Evolutionary conservation across 1,140 invertebrate species (phyloP).

Genomic region (Musca vetustissima): DNA sequence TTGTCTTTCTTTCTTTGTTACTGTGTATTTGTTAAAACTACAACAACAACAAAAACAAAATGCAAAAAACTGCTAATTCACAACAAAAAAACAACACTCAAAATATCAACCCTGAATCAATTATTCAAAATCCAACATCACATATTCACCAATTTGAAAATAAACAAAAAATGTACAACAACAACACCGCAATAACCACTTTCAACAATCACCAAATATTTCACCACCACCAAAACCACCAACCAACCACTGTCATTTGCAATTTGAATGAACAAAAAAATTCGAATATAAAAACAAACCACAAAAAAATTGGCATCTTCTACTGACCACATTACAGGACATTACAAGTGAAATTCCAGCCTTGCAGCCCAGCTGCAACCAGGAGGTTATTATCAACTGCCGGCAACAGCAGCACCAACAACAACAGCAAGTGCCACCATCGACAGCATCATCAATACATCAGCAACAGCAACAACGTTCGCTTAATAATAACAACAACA

Average conservation of each 20-base stretch:
- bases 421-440: conserved; percentile 33
- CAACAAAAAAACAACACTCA: neutral
- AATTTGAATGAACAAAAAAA: conserved; percentile 30
- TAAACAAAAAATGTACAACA: too few relatives aligned
- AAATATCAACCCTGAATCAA: neutral
- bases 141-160: too few relatives aligned
- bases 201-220: conserved; percentile 1
- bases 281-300: conserved; percentile 25
- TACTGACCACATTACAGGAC: conserved; percentile 20
- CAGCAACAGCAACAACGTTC: conserved; percentile 17
- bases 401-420: conserved; percentile 41
- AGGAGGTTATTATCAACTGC: conserved; percentile 27
- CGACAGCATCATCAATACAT: neutral
- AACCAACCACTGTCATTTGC: conserved; percentile 20
- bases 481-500: conserved; percentile 23
- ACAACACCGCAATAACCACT: neutral
- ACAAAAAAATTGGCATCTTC: conserved; percentile 1
- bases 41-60: conserved; percentile 27
- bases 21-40: conserved; percentile 30
- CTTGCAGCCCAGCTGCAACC: conserved; percentile 22
- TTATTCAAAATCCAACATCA: too few relatives aligned
- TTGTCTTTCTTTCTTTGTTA: conserved; percentile 31
- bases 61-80: conserved; percentile 1
- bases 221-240: conserved; percentile 3
- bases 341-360: conserved; percentile 29